Base-by-base conservation (phyloP, 2,113 vertebrate genomes). In the Atrichornis clamosus region DNA sequence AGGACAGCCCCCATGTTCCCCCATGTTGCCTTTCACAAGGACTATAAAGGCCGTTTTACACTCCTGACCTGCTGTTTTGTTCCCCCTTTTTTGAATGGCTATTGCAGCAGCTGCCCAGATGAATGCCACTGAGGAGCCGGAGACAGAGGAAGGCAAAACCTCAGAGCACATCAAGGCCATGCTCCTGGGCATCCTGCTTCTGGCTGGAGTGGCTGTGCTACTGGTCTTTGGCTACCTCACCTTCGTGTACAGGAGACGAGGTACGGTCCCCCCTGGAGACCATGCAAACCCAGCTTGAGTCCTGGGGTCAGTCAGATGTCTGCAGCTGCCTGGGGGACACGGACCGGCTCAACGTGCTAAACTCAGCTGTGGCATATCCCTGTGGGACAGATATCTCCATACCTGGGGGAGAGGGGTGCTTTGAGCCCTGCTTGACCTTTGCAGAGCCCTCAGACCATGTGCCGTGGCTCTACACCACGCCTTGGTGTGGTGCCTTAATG, bases 201-300 rank as follows among this genome's bases (percentile, higher is more conserved):
- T 96, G 44, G 37, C 35, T 7, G 89, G 89, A 14, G 52, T 28
- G 3, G 24, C 65, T 37, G 69, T 93, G 42, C 75, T 97, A 65
- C 76, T 96, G 64, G 52, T 96, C 24, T 90, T 96, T 0, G 56
- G 89, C 77, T 96, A 77, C 47, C 28, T 95, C 46, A 46, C 76
- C 3, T 1, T 95, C 33, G 82, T 5, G 0, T 69, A 83, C 81
- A 75, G 62, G 69, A 95, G 65, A 89, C 72, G 92, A 97, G 84
- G 97, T 97, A 96, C 3, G 86, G 50, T 70, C 6, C 23, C 14
- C 17, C 1, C 2, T 7, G 11, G 27, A 32, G 39, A 5, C 24
- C 18, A 14, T 37, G 22, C 19, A 91, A 80, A 53, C 59, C 24
- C 37, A 52, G 9, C 35, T 20, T 91, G 60, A 15, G 39, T 59